Evolutionary conservation across 2,888 invertebrate genomes (phyloP).

Genomic region (Sminthurides aquaticus): DNA sequence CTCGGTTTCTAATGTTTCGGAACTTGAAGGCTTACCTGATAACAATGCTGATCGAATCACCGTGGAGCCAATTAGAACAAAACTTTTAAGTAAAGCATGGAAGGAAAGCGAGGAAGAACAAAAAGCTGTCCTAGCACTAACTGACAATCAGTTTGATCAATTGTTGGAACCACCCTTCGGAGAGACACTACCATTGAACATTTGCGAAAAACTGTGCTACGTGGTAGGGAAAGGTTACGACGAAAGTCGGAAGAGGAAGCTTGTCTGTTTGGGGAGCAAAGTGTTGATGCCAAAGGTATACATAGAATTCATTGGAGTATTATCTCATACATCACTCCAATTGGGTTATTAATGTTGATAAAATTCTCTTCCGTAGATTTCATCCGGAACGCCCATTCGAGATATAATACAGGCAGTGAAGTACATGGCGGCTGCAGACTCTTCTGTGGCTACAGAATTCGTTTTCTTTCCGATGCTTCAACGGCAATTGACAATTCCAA

Average conservation of each 20-base stretch:
- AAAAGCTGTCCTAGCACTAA: neutral
- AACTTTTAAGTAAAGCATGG: neutral
- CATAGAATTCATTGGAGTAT: neutral
- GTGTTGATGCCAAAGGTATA: neutral
- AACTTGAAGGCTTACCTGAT: no score
- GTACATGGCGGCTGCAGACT: neutral
- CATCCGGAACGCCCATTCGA: neutral
- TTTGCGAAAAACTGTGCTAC: neutral
- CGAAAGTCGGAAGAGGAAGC: neutral
- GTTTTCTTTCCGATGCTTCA: conserved; percentile 10
- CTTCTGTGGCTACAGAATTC: neutral
- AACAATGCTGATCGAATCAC: no score
- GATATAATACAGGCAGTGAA: neutral
- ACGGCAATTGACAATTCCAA: conserved; percentile 2
- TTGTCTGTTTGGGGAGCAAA: neutral
- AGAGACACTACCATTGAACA: neutral
- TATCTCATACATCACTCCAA: neutral
- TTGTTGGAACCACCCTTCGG: neutral
- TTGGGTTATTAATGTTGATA: neutral
- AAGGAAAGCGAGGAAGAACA: neutral
- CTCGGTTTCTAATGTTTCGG: no score
- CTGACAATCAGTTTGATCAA: neutral
- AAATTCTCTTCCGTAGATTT: neutral
- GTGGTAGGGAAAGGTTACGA: neutral
- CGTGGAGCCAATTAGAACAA: neutral